Base-by-base conservation (phyloP, 2,888 invertebrate genomes). In the Dendrolimus pini region DNA sequence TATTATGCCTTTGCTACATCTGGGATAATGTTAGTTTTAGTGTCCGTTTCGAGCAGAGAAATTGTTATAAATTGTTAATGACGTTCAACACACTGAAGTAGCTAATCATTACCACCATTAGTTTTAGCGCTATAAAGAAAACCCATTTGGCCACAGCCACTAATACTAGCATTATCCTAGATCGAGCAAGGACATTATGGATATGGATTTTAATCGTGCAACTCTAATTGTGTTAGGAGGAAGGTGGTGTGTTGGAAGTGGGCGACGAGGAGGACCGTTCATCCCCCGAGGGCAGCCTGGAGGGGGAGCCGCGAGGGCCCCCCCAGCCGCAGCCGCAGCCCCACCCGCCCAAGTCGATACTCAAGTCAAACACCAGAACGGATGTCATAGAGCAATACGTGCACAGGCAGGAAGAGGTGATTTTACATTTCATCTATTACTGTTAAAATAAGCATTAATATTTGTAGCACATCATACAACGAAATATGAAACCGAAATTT, bases 341-440 rank as follows among this genome's bases (percentile, higher is more conserved):
- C 59, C 80, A 74, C 18, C 83, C 84, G 53, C 91, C 91, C 61
- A 91, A 91, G 71, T 90, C 89, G 9, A 91, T 91, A 64, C 83
- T 91, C 61, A 91, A 91, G 74, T 82, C 80, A n/a, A 89, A 89
- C 71, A 74, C 77, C 9, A 68, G 85, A 9, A 65, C 74, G 0
- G 87, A 88, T 41, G 65, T 77, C 58, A 77, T 83, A n/a, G 89
- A 89, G 58, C 89, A 89, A 62, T 86, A 85, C 61, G 65, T 78
- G 10, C 62, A 70, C 0, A 81, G 82, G 30, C 61, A 62, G 66
- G 77, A 81, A 54, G 59, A 57, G 52, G 42, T 54, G 41, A 52
- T 12, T 1, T 14, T 55, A 2, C 54, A 59, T 30, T 54, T 55
- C 18, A 0, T 30, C 30, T 30, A 30, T 30, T 30, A 6, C 6